phyloP scores from a whole-genome alignment of 2,888 invertebrate genomes.

The Dasysyrphus albostriatus region DNA sequence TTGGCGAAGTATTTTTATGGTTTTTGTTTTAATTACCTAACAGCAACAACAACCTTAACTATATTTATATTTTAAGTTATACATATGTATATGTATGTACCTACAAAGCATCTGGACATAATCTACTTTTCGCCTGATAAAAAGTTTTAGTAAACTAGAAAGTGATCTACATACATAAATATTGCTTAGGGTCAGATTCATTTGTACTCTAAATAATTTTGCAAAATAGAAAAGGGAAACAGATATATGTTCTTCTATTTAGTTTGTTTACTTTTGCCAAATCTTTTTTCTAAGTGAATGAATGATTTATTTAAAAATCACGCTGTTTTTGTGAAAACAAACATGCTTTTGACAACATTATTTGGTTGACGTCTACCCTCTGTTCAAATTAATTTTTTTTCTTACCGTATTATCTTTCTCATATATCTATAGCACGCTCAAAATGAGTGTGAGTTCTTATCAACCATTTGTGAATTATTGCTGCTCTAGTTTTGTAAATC shows the following conservation, averaged over 20 bases:
- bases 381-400: not conserved
- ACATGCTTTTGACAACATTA: not conserved
- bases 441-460: slow-evolving; percentile 12
- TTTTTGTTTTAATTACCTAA: too few species aligned
- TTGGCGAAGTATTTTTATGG: too few species aligned
- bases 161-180: not conserved
- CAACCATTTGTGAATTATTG: not conserved
- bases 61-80: too few species aligned
- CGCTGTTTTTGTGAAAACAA: not conserved
- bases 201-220: not conserved
- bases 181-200: too few species aligned
- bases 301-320: not conserved
- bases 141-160: not conserved
- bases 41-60: too few species aligned
- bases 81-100: too few species aligned
- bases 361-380: not conserved
- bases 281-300: not conserved
- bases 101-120: not conserved
- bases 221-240: not conserved
- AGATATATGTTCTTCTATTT: not conserved
- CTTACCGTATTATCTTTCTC: not conserved
- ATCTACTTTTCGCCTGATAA: not conserved
- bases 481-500: not conserved
- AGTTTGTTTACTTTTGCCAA: not conserved
- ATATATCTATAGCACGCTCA: not conserved